Percentiles rank a stretch among this genome's conserved stretches.
Conservation (phyloP, 2,113 vertebrate genomes). For the Chloroceryle aenea region DNA sequence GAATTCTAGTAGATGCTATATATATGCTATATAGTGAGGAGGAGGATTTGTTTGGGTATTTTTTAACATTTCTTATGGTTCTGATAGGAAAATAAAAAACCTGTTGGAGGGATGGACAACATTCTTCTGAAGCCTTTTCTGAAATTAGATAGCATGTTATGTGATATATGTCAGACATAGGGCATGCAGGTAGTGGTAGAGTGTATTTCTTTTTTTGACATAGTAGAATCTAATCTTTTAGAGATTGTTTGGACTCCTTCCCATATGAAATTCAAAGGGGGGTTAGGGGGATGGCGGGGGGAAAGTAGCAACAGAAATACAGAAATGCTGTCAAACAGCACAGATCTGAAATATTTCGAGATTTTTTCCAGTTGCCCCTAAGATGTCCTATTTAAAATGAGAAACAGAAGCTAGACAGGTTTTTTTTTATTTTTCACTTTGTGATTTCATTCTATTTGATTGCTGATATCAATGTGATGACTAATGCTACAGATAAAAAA, state of each 20-base stretch:
- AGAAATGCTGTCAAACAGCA: not conserved
- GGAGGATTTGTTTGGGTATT: rapidly evolving
- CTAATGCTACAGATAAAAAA: not conserved
- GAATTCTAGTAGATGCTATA: not conserved
- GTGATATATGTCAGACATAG: not conserved
- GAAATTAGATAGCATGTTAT: not conserved
- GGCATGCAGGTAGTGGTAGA: not conserved
- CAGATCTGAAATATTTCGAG: not conserved
- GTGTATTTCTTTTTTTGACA: not conserved
- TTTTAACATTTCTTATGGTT: not conserved
- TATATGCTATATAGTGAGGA: not conserved
- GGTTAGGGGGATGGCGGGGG: too few relatives aligned
- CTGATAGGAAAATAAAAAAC: not conserved
- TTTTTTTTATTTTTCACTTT: not conserved
- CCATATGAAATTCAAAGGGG: not conserved
- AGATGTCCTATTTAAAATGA: not conserved
- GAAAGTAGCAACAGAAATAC: not conserved
- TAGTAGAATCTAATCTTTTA: not conserved
- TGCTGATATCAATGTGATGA: not conserved
- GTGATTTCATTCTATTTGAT: not conserved
- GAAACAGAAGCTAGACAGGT: not conserved
- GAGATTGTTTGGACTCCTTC: not conserved
- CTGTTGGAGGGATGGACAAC: rapidly evolving
- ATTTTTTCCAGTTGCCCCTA: not conserved
- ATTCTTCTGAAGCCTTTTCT: not conserved